phyloP scores from a whole-genome alignment of 2,797 vertebrate species.

The Molothrus aeneus region DNA sequence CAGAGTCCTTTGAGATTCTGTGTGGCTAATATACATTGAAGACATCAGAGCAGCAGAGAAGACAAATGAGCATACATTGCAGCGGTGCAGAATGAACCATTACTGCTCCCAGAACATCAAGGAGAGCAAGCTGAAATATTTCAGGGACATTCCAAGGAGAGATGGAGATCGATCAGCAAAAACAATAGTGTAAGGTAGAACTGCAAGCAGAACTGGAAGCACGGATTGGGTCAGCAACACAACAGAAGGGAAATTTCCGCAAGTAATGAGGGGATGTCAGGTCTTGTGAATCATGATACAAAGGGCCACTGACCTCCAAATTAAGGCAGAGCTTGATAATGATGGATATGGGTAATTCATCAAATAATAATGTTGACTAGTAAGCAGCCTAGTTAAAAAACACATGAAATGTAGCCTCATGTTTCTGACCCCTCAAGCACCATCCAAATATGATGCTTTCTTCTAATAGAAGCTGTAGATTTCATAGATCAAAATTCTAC shows the following conservation, averaged over 20 bases:
- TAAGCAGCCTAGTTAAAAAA: conserved; percentile 45
- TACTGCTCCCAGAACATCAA: conserved; percentile 41
- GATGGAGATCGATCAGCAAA: conserved; percentile 53
- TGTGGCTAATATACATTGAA: conserved; percentile 25
- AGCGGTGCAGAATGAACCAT: conserved; percentile 30
- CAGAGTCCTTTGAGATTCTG: conserved; percentile 45
- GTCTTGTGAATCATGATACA: conserved; percentile 30
- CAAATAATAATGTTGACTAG: neutral
- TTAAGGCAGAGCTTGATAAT: conserved; percentile 39
- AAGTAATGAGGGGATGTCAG: neutral
- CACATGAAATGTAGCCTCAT: conserved; percentile 35
- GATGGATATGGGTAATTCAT: conserved; percentile 32
- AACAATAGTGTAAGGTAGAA: conserved; percentile 6
- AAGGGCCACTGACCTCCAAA: conserved; percentile 45
- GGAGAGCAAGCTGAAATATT: conserved; percentile 55
- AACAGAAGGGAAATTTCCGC: conserved; percentile 1
- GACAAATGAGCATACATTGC: conserved; percentile 44
- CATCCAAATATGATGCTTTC: neutral
- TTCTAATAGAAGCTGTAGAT: neutral
- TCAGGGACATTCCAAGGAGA: conserved; percentile 63
- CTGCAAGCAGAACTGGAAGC: conserved; percentile 15
- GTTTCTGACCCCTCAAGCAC: conserved; percentile 9
- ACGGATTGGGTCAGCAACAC: neutral
- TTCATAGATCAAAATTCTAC: neutral
- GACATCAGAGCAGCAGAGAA: conserved; percentile 9